These are phyloP conservation scores for Distichodus sexfasciatus DNA, from an alignment of 2,797 vertebrate species.

Conservation along the genomic window DNA sequence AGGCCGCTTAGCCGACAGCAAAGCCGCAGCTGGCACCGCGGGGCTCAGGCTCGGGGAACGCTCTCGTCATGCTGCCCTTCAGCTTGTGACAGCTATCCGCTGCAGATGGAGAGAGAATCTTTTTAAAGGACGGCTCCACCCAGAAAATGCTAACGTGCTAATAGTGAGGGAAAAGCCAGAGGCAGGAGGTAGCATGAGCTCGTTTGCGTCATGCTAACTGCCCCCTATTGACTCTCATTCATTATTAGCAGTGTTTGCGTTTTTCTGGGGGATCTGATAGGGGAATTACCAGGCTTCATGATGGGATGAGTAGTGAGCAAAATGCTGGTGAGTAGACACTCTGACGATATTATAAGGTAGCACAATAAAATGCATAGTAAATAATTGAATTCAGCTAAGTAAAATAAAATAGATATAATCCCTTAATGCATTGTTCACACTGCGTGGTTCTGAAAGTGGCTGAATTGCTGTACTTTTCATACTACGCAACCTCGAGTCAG, in stretches of 20 bases:
- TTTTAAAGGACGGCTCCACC: neutral
- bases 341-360: too few relatives aligned
- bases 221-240: neutral
- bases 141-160: neutral
- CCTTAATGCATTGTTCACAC: too few relatives aligned
- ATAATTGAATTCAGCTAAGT: too few relatives aligned
- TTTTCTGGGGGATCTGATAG: conserved; percentile 1
- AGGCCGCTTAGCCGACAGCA: neutral
- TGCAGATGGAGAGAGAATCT: too few relatives aligned
- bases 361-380: too few relatives aligned
- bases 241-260: neutral
- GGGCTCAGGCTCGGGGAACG: neutral
- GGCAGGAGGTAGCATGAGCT: neutral
- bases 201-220: neutral
- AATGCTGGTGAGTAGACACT: too few relatives aligned
- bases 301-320: neutral
- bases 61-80: neutral
- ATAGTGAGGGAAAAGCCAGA: neutral
- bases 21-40: neutral
- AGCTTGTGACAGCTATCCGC: neutral
- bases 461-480: too few relatives aligned
- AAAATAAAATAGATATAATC: too few relatives aligned
- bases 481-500: too few relatives aligned
- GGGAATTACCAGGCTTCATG: neutral
- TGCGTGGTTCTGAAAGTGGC: too few relatives aligned